phyloP scores from a whole-genome alignment of 1,140 invertebrate species.

The Cotesia typhae region DNA sequence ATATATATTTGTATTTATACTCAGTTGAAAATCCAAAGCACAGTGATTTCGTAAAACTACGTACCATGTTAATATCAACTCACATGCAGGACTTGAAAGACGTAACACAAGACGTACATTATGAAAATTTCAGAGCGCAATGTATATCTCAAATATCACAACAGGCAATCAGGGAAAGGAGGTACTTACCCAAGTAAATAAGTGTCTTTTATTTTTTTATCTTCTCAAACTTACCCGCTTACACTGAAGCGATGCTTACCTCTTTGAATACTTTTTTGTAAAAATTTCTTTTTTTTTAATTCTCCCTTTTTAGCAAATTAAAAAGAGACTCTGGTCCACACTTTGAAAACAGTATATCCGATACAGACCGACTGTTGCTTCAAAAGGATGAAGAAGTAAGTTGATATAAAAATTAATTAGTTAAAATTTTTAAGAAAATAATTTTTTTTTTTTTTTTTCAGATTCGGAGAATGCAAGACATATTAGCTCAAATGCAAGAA shows the following conservation, averaged over 20 bases:
- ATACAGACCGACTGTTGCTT: conserved; percentile 85
- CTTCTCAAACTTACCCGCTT: background rate
- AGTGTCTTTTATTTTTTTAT: conserved; percentile 37
- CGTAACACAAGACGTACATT: conserved; percentile 93
- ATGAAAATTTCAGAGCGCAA: conserved; percentile 94
- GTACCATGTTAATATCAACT: conserved; percentile 95
- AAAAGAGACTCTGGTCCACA: conserved; percentile 82
- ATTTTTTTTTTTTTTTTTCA: conserved; percentile 59
- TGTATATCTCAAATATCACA: conserved; percentile 90
- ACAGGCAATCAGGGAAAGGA: conserved; percentile 81
- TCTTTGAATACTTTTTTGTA: too few species aligned
- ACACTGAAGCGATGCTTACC: too few species aligned
- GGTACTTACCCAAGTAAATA: conserved; percentile 68
- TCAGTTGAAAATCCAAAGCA: conserved; percentile 96
- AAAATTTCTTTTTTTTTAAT: too few species aligned
- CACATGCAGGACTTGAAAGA: conserved; percentile 97
- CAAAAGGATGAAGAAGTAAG: conserved; percentile 93
- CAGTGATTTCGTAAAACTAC: conserved; percentile 95
- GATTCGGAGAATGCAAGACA: conserved; percentile 95
- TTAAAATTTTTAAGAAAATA: background rate
- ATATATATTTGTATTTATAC: conserved; percentile 39
- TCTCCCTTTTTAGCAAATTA: conserved; percentile 74
- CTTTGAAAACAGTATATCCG: conserved; percentile 80
- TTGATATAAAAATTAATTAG: conserved; percentile 15
- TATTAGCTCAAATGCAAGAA: conserved; percentile 96